Conservation (phyloP, 2,113 vertebrate genomes). For the Pontoporia blainvillei region DNA sequence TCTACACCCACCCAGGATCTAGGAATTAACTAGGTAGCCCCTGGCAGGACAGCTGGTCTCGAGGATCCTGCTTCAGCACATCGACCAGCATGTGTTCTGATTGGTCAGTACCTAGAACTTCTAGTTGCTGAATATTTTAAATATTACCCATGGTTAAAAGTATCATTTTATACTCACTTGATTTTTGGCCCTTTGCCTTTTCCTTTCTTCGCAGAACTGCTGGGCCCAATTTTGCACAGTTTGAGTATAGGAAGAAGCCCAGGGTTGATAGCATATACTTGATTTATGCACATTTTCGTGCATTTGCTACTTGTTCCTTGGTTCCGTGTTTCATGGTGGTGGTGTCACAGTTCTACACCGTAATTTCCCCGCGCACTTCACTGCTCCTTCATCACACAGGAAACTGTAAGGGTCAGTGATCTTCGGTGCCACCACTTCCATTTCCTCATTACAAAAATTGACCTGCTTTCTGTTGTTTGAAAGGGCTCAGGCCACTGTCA, state of each 20-base stretch:
- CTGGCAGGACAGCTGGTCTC: not conserved
- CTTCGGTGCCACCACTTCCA: constrained; percentile 81
- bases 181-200: constrained; percentile 22
- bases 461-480: constrained; percentile 83
- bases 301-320: constrained; percentile 67
- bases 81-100: not conserved
- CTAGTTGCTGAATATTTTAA: not conserved
- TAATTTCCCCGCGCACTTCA: constrained; percentile 80
- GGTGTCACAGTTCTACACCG: constrained; percentile 80
- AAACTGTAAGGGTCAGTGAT: constrained; percentile 82
- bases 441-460: constrained; percentile 89
- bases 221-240: constrained; percentile 16
- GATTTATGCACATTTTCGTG: constrained; percentile 69
- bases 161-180: not conserved
- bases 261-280: constrained; percentile 23
- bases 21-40: not conserved
- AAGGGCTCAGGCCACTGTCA: constrained; percentile 87
- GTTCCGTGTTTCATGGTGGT: constrained; percentile 66
- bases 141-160: not conserved
- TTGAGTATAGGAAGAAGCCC: constrained; percentile 56
- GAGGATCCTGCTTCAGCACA: not conserved
- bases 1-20: not conserved
- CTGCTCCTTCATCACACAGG: constrained; percentile 74
- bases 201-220: constrained; percentile 16
- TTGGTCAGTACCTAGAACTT: not conserved